phyloP scores from a whole-genome alignment of 2,113 vertebrate genomes.

The Suricata suricatta region DNA sequence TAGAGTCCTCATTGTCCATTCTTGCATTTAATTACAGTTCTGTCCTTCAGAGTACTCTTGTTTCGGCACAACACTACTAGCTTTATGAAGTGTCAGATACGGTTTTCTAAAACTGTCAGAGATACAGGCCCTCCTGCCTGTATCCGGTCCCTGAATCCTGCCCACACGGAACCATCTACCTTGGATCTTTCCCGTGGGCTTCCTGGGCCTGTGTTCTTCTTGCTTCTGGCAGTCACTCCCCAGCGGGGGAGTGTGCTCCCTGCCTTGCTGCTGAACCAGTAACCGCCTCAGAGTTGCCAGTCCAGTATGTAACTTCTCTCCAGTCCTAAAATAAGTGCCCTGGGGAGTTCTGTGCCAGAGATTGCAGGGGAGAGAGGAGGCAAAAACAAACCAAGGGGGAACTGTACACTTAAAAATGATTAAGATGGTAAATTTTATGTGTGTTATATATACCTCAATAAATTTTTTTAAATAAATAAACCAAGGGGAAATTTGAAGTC shows the following conservation, averaged over 20 bases:
- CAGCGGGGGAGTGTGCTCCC: not conserved
- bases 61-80: not conserved
- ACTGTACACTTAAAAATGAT: not conserved
- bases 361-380: not conserved
- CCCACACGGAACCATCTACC: not conserved
- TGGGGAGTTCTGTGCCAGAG: conserved; percentile 43
- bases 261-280: not conserved
- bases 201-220: conserved; percentile 30
- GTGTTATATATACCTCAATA: conserved; percentile 4
- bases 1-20: not conserved
- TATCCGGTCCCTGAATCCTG: not conserved
- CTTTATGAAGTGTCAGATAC: not conserved
- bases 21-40: conserved; percentile 15
- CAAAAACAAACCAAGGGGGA: conserved; percentile 7
- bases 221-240: not conserved
- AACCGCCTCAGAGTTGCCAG: not conserved
- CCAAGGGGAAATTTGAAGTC: not conserved
- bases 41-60: not conserved
- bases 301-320: not conserved
- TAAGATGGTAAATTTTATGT: not conserved
- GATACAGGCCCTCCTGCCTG: not conserved
- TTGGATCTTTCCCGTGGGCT: not conserved
- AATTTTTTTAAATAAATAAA: not conserved
- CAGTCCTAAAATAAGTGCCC: not conserved
- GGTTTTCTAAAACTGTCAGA: not conserved